Percentiles rank a stretch among this genome's conserved stretches.
Evolutionary conservation across 2,888 invertebrate genomes (phyloP).

Genomic region (Spisula solida): DNA sequence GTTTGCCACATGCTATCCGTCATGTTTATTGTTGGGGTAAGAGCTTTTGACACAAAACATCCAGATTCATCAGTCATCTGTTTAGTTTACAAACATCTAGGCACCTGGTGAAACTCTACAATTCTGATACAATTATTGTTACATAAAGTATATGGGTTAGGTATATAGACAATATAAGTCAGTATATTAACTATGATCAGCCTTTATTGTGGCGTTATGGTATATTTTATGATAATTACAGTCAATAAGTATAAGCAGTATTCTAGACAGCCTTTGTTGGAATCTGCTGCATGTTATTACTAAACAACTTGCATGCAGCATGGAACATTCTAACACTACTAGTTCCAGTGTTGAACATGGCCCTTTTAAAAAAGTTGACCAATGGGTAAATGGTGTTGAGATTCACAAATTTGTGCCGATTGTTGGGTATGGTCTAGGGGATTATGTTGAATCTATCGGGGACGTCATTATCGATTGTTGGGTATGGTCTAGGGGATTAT

Average conservation of each 20-base stretch:
- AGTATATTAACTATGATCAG: not conserved
- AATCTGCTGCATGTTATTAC: not conserved
- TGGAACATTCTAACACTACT: not conserved
- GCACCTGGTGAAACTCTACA: not conserved
- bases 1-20: not conserved
- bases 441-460: too few relatives aligned
- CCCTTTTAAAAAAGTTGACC: too few relatives aligned
- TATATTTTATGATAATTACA: not conserved
- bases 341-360: too few relatives aligned
- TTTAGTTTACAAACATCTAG: not conserved
- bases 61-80: not conserved
- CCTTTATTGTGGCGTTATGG: not conserved
- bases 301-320: slow-evolving; percentile 1
- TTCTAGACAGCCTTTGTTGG: not conserved
- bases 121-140: not conserved
- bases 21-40: slow-evolving; percentile 2
- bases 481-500: too few relatives aligned
- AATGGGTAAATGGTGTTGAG: too few relatives aligned
- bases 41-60: slow-evolving; percentile 5
- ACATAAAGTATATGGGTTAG: not conserved
- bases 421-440: too few relatives aligned
- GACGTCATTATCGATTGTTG: too few relatives aligned
- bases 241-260: not conserved
- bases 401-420: too few relatives aligned
- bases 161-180: slow-evolving; percentile 5